Conservation (phyloP, 2,797 vertebrate genomes). For the Brachyalestes nurse region DNA sequence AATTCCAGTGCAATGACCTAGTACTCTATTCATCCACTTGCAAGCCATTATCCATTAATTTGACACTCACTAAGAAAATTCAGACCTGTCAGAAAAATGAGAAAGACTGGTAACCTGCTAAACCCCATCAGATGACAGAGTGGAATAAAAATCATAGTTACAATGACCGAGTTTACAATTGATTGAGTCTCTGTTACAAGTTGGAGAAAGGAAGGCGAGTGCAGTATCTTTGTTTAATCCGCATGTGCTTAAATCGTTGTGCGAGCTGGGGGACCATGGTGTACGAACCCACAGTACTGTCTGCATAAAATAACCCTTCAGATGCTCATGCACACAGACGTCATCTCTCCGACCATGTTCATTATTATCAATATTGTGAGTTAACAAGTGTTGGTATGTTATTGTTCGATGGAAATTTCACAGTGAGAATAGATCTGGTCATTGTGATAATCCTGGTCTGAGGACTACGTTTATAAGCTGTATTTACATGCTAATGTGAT, state of each 20-base stretch:
- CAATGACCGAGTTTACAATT: slow-evolving; percentile 41
- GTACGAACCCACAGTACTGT: neutral
- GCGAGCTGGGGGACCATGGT: slow-evolving; percentile 1
- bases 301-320: neutral
- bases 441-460: neutral
- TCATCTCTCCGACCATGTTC: neutral
- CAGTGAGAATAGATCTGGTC: slow-evolving; percentile 4
- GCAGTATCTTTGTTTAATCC: slow-evolving; percentile 11
- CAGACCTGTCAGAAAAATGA: slow-evolving; percentile 7
- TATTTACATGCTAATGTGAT: slow-evolving; percentile 21
- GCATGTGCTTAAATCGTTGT: slow-evolving; percentile 13
- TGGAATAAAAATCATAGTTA: slow-evolving; percentile 21
- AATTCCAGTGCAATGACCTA: neutral
- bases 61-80: neutral
- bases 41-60: slow-evolving; percentile 4
- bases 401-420: slow-evolving; percentile 1
- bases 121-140: neutral
- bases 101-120: slow-evolving; percentile 32
- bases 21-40: neutral
- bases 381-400: neutral
- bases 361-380: slow-evolving; percentile 9
- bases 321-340: neutral
- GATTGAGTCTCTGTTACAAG: slow-evolving; percentile 55
- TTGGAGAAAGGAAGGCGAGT: neutral
- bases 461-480: slow-evolving; percentile 10